Base-by-base conservation (phyloP, 2,113 vertebrate species). In the Phrynosoma platyrhinos region DNA sequence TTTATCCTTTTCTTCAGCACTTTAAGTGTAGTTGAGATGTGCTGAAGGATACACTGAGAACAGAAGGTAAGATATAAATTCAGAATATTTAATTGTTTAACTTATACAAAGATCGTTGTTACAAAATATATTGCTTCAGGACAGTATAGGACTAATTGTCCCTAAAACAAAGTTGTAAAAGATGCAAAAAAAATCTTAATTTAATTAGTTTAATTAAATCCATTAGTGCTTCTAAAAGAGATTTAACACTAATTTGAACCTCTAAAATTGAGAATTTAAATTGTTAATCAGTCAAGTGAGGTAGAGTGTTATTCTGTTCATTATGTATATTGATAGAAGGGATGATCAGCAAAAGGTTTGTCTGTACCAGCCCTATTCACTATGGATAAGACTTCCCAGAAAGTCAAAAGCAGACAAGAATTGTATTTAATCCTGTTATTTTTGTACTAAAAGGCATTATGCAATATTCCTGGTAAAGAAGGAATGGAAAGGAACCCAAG, bases 31-130 rank as follows among this genome's bases (percentile, higher is more conserved):
- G 18, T 8, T 78, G 53, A 79, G 79, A 75, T 12, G 32, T 25
- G 62, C 81, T 84, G 91, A 64, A 89, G 47, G 84, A 74, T 64
- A 82, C 89, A 64, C 82, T 72, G 91, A 84, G n/a, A 86, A 88
- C 32, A 91, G 47, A 84, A 87, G 84, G 91, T 71, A 53, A 85
- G 71, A 87, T 91, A 81, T 91, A 89, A 91, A 92, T 93, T 84
- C 32, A 1, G 10, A 25, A 40, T 85, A 62, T 91, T 92, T 85
- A 85, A 83, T 89, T 90, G 18, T 79, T 71, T 90, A 32, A 91
- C 90, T 91, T 89, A 88, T 82, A 55, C 62, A 88, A 91, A 91
- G 86, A 91, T 30, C 32, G 58, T 62, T 84, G 1, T 89, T 92
- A 86, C 18, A 87, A 90, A 87, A 66, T 76, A 21, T 68, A 74